Evolutionary conservation across 2,888 invertebrate species (phyloP), one percentile per base, ranked within the genome.

Genomic region (Tipula lateralis): DNA sequence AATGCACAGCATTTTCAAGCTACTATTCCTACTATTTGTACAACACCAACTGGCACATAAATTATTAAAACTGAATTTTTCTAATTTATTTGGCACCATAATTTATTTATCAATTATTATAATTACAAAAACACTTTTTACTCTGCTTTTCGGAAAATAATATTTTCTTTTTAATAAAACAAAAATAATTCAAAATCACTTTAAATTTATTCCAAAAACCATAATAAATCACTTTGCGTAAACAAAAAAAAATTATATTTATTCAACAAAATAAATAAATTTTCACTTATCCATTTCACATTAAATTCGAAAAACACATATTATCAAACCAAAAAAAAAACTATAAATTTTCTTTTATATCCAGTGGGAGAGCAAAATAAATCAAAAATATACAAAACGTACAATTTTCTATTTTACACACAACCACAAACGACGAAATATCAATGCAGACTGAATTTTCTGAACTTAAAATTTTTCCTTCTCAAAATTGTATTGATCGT

Each of bases 51-150:
- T 66, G 66, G 66, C 66, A 66, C 66, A 66, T 66, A 66, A 66
- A 66, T 66, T 66, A 66, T 24, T 66, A 66, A 66, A 66, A 66
- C 66, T 66, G 66, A 66, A 66, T 66, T 66, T 66, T 24, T 66
- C 66, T 66, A 66, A 66, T 66, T 66, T 66, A 66, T 66, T 66
- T 66, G 66, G 66, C 66, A 66, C 66, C 66, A 66, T 66, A 19
- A 66, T 66, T 50, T 19, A 50, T 12, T 24, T 66, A 16, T 50
- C 6, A 50, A 50, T 50, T 50, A 50, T 16, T 50, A 16, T 50
- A 50, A 50, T 66, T 66, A 66, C 66, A 66, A 50, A 39, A 50
- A 66, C 66, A 66, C 66, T 66, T 66, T 66, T 9, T 66, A 66
- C 66, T 66, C 66, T 66, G 66, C 66, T 66, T 66, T 50, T 24